These are phyloP conservation scores for Tetramorium simillimum DNA, from an alignment of 1,140 invertebrate genomes.

Conservation along the genomic window DNA sequence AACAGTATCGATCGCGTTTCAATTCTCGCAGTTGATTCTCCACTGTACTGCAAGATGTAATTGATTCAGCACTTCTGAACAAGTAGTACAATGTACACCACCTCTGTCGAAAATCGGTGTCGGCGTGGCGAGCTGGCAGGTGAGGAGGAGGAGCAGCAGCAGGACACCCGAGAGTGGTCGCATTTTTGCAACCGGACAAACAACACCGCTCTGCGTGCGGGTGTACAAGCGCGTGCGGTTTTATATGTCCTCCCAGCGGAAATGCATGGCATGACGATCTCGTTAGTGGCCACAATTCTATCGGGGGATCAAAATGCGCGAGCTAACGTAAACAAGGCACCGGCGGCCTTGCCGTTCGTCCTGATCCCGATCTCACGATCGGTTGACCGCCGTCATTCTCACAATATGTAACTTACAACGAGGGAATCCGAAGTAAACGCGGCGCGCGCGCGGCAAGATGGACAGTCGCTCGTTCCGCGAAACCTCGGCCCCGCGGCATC, in stretches of 20 bases:
- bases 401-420: conserved; percentile 8
- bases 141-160: conserved; percentile 37
- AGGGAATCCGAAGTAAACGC: background rate
- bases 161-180: background rate
- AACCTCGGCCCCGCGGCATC: background rate
- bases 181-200: conserved; percentile 60
- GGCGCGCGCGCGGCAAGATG: background rate
- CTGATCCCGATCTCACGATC: conserved; percentile 32
- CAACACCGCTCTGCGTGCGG: conserved; percentile 36
- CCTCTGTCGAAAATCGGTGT: conserved; percentile 39
- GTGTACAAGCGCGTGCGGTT: conserved; percentile 35
- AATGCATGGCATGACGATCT: conserved; percentile 56
- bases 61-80: conserved; percentile 1
- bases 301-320: conserved; percentile 65
- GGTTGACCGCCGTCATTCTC: background rate
- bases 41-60: background rate
- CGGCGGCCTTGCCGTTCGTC: conserved; percentile 39
- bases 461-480: conserved; percentile 20
- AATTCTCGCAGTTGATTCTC: background rate
- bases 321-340: conserved; percentile 30
- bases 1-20: background rate
- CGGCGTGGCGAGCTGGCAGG: conserved; percentile 30
- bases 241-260: conserved; percentile 67
- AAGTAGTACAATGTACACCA: conserved; percentile 14
- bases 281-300: conserved; percentile 70